phyloP scores from a whole-genome alignment of 2,888 invertebrate genomes.

The Andricus quercusramuli region DNA sequence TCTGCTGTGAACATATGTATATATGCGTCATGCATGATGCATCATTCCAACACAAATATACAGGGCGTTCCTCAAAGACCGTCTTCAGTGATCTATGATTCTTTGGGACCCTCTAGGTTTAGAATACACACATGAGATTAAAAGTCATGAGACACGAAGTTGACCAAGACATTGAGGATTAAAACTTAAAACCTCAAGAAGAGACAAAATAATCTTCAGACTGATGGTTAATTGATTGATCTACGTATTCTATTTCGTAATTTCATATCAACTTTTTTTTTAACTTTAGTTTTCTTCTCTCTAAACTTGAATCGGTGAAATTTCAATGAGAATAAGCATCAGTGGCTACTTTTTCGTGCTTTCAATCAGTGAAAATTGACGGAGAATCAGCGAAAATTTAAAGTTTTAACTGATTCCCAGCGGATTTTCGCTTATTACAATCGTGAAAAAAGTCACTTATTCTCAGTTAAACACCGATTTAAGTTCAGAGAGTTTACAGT shows the following conservation, averaged over 20 bases:
- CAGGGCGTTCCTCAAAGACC: conserved; percentile 24
- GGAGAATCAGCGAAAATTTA: no score
- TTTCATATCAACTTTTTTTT: background rate
- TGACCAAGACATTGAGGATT: background rate
- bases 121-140: conserved; percentile 2
- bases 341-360: no score
- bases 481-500: no score
- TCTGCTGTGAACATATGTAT: conserved; percentile 12
- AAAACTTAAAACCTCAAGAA: background rate
- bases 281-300: background rate
- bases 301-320: no score
- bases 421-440: no score
- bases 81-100: conserved; percentile 17
- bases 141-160: background rate
- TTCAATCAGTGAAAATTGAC: no score
- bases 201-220: background rate
- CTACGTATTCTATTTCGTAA: background rate
- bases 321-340: no score
- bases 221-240: background rate
- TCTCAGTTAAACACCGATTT: no score
- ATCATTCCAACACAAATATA: conserved; percentile 29
- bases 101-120: conserved; percentile 19
- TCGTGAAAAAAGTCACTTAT: no score
- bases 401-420: no score
- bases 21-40: conserved; percentile 38